Base-by-base conservation (phyloP, 2,888 invertebrate species). In the Physocephala rufipes region DNA sequence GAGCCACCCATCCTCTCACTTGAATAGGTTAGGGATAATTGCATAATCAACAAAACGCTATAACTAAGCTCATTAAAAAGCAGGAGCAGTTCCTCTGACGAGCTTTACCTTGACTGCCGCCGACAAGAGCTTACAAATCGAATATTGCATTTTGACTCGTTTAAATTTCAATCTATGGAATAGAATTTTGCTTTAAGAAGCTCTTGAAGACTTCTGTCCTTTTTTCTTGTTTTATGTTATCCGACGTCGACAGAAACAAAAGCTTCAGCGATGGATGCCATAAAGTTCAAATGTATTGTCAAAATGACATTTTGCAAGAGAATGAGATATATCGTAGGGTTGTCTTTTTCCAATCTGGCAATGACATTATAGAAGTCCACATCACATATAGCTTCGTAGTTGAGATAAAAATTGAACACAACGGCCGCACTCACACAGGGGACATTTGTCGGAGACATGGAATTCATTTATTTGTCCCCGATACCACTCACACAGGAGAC, bases 121-220 rank as follows among this genome's bases (percentile, higher is more conserved):
- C 62, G 76, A 75, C 63, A 80, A 75, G 70, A 77, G 77, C 73
- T 76, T 80, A 47, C 82, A 77, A 74, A 83, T 75, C 65, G 82
- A 80, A 68, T 78, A 81, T 79, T 83, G 83, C 83, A 83, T 83
- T 75, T 76, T 78, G 71, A 53, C 58, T 65, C 62, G 74, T 63
- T 69, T 70, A 26, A 58, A 65, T 45, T 70, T 74, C 70, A 63
- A 70, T 53, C 51, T 51, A 59, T 69, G 49, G 15, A 59, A 67
- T 63, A 45, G 71, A 73, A 73, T 71, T 73, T 70, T 55, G 70
- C 67, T 73, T 67, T n/a, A n/a, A n/a, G n/a, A n/a, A n/a, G 71
- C 70, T 67, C 71, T 71, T n/a, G 62, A 62, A 59, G 71, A 19
- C 21, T 63, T 45, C 16, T 2, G 45, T 45, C 2, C 61, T 9